Base-by-base conservation (phyloP, 2,888 invertebrate species). In the Spisula subtruncata region DNA sequence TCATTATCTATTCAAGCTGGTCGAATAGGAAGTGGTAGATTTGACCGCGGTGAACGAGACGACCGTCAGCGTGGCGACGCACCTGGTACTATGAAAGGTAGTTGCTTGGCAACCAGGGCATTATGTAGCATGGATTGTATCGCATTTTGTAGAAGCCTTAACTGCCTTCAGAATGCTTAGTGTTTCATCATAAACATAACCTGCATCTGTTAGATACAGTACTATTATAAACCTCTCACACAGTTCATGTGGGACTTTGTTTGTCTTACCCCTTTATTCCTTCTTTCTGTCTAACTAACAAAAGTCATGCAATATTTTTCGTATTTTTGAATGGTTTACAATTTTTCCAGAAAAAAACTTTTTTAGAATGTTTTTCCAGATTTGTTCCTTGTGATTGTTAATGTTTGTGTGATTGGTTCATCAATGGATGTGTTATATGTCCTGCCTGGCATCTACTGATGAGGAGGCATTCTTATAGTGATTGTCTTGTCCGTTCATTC, bases 1-100 rank as follows among this genome's bases (percentile, higher is more conserved):
- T 75, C 32, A 75, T 85, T 85, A 89, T 91, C 84, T 84, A 51
- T 93, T 92, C 82, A 94, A 96, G 96, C 95, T 94, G 96, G 96
- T 89, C 95, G 96, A 51, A 96, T 96, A 90, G 96, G 96, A 82
- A 96, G 96, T 94, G 96, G 96, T 93, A 95, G 96, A 85, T 96
- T 96, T 95, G 96, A 96, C 92, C 95, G 95, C 66, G 95, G 96
- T 41, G 96, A 96, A 86, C 85, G 94, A 83, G 95, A 95, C 89
- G 95, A 95, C n/a, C 91, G 95, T 56, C 94, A 93, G 81, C 88
- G 94, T 90, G 94, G 94, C 81, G 94, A 94, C 81, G 92, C 91
- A 82, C 93, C 94, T 41, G 93, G 92, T 88, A 83, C 91, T 71
- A 92, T 90, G 90, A 94, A 93, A 94, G 94, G 94, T 95, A 91